Evolutionary conservation across 2,113 vertebrate genomes (phyloP).

Genomic region (Neotoma lepida): DNA sequence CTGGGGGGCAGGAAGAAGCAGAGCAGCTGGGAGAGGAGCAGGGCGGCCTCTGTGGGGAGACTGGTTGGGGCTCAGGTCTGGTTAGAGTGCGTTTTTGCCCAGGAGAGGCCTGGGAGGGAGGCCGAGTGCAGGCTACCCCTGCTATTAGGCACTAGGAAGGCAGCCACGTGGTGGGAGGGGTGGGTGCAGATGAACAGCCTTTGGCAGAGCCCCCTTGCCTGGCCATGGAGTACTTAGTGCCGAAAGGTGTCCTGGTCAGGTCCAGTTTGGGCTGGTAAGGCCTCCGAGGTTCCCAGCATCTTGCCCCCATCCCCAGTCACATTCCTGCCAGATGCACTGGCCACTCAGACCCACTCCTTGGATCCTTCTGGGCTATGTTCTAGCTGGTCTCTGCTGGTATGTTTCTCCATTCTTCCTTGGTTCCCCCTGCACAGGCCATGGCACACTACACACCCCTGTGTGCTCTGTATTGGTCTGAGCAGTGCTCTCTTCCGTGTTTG

Average conservation of each 20-base stretch:
- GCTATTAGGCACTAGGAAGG: not conserved
- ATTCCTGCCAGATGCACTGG: not conserved
- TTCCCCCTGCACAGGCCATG: accelerated
- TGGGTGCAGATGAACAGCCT: not conserved
- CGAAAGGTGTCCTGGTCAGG: not conserved
- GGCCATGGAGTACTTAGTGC: not conserved
- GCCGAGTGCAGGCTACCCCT: not conserved
- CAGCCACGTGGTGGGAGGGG: too few species aligned
- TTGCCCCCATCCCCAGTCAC: not conserved
- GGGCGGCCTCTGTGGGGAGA: too few species aligned
- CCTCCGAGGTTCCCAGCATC: not conserved
- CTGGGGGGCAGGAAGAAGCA: not conserved
- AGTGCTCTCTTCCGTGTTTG: not conserved
- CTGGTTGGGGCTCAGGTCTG: not conserved
- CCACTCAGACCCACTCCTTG: too few species aligned
- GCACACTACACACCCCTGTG: not conserved
- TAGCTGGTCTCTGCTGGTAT: not conserved
- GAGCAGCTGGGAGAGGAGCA: not conserved
- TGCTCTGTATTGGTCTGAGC: not conserved
- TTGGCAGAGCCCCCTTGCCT: not conserved
- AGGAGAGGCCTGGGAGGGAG: not conserved
- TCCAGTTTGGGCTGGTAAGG: not conserved
- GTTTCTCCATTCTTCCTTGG: not conserved
- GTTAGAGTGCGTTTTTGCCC: not conserved
- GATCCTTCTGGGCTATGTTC: not conserved